These are phyloP conservation scores for Athrips mouffetella DNA, from an alignment of 2,888 invertebrate genomes.

Conservation along the genomic window DNA sequence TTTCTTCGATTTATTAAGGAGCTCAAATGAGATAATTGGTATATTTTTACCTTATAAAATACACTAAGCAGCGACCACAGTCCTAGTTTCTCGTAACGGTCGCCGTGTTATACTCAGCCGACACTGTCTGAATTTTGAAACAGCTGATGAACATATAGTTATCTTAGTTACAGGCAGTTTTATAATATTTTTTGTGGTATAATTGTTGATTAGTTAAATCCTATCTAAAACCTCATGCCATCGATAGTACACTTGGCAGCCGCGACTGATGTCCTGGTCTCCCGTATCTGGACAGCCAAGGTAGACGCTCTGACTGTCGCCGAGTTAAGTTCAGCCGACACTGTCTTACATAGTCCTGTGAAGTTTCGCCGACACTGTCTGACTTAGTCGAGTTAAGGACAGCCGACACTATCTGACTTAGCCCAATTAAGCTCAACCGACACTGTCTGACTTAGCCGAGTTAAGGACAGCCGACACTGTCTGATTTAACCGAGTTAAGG, in stretches of 20 bases:
- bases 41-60: too few relatives aligned
- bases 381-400: too few relatives aligned
- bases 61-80: too few relatives aligned
- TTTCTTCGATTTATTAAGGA: too few relatives aligned
- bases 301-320: conserved; percentile 56
- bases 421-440: background rate
- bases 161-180: too few relatives aligned
- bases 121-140: conserved; percentile 82
- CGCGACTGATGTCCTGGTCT: conserved; percentile 86
- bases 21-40: too few relatives aligned
- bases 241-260: conserved; percentile 97
- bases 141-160: too few relatives aligned
- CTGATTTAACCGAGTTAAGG: too few relatives aligned
- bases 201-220: background rate
- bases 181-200: background rate
- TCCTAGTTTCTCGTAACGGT: too few relatives aligned
- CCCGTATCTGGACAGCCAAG: conserved; percentile 59
- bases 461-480: background rate
- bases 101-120: conserved; percentile 86
- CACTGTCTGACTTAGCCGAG: background rate
- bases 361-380: background rate
- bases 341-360: background rate
- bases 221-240: conserved; percentile 84
- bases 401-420: too few relatives aligned
- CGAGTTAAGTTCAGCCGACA: conserved; percentile 30